A percentile compares a stretch with the other conserved stretches of the same genome.
These are phyloP conservation scores for Euthynnus affinis DNA, from an alignment of 2,797 vertebrate genomes.

Conservation along the genomic window DNA sequence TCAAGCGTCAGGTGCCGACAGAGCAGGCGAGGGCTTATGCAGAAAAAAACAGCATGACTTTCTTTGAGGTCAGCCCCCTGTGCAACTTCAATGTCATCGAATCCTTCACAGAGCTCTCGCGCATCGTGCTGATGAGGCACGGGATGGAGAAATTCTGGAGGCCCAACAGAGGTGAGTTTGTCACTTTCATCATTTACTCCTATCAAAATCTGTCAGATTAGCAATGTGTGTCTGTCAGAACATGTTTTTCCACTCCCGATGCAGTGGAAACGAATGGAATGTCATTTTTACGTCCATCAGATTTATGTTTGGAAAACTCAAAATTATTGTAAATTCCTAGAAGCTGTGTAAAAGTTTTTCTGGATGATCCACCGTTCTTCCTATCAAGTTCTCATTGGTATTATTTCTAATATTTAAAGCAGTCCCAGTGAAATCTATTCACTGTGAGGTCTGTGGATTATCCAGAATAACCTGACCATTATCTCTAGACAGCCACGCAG, in stretches of 20 bases:
- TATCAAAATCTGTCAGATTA: not conserved
- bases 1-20: constrained; percentile 97
- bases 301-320: not conserved
- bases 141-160: constrained; percentile 99
- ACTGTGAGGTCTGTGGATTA: not conserved
- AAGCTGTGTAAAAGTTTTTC: not conserved
- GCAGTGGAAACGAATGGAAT: not conserved
- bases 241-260: not conserved
- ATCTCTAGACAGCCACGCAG: not conserved
- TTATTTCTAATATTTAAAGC: not conserved
- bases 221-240: not conserved
- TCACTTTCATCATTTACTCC: not conserved
- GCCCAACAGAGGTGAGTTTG: constrained; percentile 93
- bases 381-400: not conserved
- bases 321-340: not conserved
- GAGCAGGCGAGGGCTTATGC: constrained; percentile 97
- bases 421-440: not conserved
- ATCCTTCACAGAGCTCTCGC: constrained; percentile 97
- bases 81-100: constrained; percentile 99
- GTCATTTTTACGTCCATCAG: not conserved
- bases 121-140: constrained; percentile 98
- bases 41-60: constrained; percentile 98
- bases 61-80: constrained; percentile 98
- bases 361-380: not conserved
- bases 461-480: not conserved